phyloP scores from a whole-genome alignment of 2,797 vertebrate species.

The Enteromius mattozi region DNA sequence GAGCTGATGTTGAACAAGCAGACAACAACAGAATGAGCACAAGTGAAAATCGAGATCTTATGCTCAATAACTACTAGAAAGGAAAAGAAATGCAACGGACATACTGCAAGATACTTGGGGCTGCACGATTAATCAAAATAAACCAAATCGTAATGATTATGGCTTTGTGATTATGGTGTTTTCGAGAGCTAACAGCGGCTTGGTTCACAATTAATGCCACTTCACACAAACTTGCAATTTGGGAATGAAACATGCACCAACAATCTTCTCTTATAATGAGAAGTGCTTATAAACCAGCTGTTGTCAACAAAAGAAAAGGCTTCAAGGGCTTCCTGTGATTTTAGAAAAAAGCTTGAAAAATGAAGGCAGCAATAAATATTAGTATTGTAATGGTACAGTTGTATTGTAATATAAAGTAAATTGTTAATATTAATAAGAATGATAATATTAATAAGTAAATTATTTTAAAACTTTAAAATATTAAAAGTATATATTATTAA shows the following conservation, averaged over 20 bases:
- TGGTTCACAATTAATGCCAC: not conserved
- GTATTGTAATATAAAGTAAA: not conserved
- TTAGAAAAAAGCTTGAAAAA: not conserved
- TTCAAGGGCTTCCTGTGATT: not conserved
- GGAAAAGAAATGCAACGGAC: not conserved
- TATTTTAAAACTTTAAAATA: not conserved
- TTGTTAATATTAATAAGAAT: not conserved
- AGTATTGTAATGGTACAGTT: not conserved
- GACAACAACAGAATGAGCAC: not conserved
- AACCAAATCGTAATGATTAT: not conserved
- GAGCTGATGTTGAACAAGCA: constrained; percentile 9
- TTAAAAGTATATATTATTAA: not conserved
- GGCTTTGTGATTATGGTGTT: not conserved
- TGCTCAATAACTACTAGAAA: not conserved
- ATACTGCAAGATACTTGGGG: not conserved
- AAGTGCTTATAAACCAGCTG: not conserved
- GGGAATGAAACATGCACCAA: not conserved
- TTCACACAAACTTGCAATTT: not conserved
- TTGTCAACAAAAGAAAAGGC: not conserved
- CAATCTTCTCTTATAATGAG: not conserved
- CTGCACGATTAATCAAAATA: not conserved
- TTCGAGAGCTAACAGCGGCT: not conserved
- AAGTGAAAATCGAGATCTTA: not conserved
- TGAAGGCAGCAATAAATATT: not conserved
- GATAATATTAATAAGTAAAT: not conserved